Percentiles rank a stretch among this genome's conserved stretches.
Conservation (phyloP, 2,113 vertebrate species). For the Forbesichthys papilliferus region DNA sequence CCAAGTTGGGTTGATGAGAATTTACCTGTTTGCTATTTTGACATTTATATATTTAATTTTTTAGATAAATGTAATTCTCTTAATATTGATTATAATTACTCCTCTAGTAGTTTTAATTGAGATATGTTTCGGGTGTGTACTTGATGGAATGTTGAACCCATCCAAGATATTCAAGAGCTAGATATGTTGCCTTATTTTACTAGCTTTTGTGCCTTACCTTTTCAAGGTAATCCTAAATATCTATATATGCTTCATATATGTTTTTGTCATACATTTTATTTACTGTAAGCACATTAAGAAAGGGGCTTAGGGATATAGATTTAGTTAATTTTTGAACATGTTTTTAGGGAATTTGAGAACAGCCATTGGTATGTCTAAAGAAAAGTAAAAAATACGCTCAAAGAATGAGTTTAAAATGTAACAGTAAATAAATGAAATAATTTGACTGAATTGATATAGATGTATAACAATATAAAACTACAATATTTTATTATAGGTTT, state of each 20-base stretch:
- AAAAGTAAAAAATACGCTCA: neutral
- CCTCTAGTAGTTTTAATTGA: conserved; percentile 10
- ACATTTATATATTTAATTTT: neutral
- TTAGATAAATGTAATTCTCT: conserved; percentile 10
- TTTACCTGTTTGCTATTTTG: conserved; percentile 20
- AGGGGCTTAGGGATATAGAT: neutral
- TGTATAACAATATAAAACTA: conserved; percentile 28
- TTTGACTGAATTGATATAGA: conserved; percentile 11
- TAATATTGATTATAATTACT: conserved; percentile 25
- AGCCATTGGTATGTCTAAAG: conserved; percentile 24
- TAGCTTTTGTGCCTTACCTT: conserved; percentile 13
- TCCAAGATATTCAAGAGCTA: conserved; percentile 35
- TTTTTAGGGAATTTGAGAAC: conserved; percentile 31
- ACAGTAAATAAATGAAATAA: conserved; percentile 26
- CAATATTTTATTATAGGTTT: conserved; percentile 45
- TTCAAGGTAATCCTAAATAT: conserved; percentile 8
- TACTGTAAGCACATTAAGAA: conserved; percentile 17
- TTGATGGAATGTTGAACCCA: conserved; percentile 10
- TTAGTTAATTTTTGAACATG: conserved; percentile 15
- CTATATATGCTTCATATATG: conserved; percentile 9
- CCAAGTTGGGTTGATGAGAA: conserved; percentile 2
- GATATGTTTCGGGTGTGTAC: conserved; percentile 19
- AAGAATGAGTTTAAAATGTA: conserved; percentile 1
- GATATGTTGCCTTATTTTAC: conserved; percentile 37
- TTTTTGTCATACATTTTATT: neutral